Percentiles rank a stretch among this genome's conserved stretches.
These are phyloP conservation scores for Lepidocyrtoides sp. DNA, from an alignment of 2,888 invertebrate genomes.

Conservation along the genomic window DNA sequence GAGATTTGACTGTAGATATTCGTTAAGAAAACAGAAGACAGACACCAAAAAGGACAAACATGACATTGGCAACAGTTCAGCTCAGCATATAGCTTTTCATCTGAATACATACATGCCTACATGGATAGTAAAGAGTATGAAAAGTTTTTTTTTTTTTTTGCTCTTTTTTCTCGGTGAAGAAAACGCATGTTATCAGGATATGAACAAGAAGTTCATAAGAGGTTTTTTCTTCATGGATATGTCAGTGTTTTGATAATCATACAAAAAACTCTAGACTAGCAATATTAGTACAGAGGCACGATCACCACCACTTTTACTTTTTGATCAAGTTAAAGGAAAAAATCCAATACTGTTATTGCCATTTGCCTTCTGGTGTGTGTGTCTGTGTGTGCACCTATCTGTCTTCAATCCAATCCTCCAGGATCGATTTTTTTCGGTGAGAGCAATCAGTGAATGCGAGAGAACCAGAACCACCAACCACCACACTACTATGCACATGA, in stretches of 20 bases:
- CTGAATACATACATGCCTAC: no score
- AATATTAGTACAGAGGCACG: not conserved
- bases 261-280: not conserved
- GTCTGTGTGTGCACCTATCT: conserved; percentile 5
- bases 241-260: not conserved
- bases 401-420: not conserved
- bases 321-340: conserved; percentile 6
- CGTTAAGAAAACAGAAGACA: not conserved
- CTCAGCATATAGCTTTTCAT: not conserved
- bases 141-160: no score
- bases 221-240: not conserved
- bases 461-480: not conserved
- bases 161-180: no score
- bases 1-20: conserved; percentile 2
- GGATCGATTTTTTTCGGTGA: conserved; percentile 40
- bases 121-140: no score
- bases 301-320: conserved; percentile 6
- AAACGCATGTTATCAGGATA: no score
- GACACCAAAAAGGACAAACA: conserved; percentile 33
- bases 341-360: conserved; percentile 6
- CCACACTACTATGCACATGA: not conserved
- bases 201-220: no score
- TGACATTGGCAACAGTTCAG: conserved; percentile 56
- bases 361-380: not conserved
- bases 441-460: conserved; percentile 16